These are phyloP conservation scores for Acropora tenuis DNA, from an alignment of 64 coral and sea anemone genomes.

Conservation along the genomic window DNA sequence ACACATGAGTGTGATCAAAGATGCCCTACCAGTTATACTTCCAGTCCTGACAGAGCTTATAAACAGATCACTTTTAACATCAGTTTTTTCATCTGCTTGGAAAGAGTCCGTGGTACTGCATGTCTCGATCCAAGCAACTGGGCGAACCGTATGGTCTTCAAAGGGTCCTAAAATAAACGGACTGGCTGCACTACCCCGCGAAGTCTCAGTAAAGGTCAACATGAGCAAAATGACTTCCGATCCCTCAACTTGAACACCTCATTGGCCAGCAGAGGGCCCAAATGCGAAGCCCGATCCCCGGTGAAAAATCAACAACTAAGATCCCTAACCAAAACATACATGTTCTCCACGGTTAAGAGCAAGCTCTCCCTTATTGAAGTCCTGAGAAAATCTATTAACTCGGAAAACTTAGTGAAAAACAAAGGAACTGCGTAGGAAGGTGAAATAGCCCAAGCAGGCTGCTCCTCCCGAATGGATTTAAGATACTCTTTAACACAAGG, in stretches of 20 bases:
- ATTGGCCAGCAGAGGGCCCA: constrained; percentile 44
- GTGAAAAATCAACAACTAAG: constrained; percentile 65
- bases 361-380: background rate
- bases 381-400: constrained; percentile 17
- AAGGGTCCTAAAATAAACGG: constrained; percentile 45
- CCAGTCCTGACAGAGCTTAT: too few relatives aligned
- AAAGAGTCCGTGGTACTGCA: too few relatives aligned
- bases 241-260: background rate
- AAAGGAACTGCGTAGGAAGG: constrained; percentile 41
- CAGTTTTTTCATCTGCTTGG: too few relatives aligned
- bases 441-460: background rate
- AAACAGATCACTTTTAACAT: too few relatives aligned
- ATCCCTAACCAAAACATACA: constrained; percentile 70
- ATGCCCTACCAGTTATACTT: too few relatives aligned
- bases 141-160: background rate
- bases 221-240: constrained; percentile 24
- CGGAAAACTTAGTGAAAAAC: constrained; percentile 38
- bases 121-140: constrained; percentile 44
- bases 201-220: constrained; percentile 50
- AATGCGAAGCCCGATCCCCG: constrained; percentile 48
- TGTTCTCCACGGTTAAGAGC: background rate
- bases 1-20: too few relatives aligned
- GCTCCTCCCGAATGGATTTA: constrained; percentile 41
- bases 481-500: constrained; percentile 45
- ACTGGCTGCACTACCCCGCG: background rate